These are phyloP conservation scores for Flexamia atlantica DNA, from an alignment of 2,888 invertebrate species.

Conservation along the genomic window DNA sequence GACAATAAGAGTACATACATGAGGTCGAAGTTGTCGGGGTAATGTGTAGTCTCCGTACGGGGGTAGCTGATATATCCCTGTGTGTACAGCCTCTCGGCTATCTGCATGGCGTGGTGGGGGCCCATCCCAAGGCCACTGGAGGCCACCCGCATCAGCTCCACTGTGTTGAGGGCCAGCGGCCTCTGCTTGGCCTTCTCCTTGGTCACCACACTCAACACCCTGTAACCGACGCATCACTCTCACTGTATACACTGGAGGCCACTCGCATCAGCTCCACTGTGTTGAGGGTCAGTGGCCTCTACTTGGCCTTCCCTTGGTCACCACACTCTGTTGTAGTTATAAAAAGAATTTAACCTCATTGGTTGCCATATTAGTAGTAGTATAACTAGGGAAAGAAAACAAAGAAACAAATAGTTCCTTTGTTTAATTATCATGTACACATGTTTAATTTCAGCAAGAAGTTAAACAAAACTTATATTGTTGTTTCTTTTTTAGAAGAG, in stretches of 20 bases:
- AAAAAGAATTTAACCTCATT: too few relatives aligned
- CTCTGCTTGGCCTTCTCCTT: slow-evolving; percentile 93
- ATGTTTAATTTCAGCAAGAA: too few relatives aligned
- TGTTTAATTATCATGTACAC: too few relatives aligned
- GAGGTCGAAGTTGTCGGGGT: slow-evolving; percentile 96
- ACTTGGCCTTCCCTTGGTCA: slow-evolving; percentile 90
- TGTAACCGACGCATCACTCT: too few relatives aligned
- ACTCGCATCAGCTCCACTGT: slow-evolving; percentile 97
- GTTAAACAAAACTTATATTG: too few relatives aligned
- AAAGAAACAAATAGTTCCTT: too few relatives aligned
- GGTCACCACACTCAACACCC: slow-evolving; percentile 85
- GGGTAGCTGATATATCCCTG: slow-evolving; percentile 99
- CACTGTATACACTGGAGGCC: slow-evolving; percentile 94
- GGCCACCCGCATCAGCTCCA: slow-evolving; percentile 95
- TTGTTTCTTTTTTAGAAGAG: too few relatives aligned
- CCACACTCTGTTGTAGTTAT: too few relatives aligned
- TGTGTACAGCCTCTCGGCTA: slow-evolving; percentile 95
- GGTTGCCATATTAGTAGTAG: too few relatives aligned
- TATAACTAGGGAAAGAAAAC: too few relatives aligned
- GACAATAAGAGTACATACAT: too few relatives aligned
- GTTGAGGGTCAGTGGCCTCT: slow-evolving; percentile 94
- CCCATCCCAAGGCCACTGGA: slow-evolving; percentile 95
- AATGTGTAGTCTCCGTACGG: slow-evolving; percentile 98
- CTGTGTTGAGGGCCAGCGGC: slow-evolving; percentile 97
- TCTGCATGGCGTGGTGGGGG: slow-evolving; percentile 94